Percentiles rank a stretch among this genome's conserved stretches.
Conservation (phyloP, 2,113 vertebrate genomes). For the Pholis gunnellus region DNA sequence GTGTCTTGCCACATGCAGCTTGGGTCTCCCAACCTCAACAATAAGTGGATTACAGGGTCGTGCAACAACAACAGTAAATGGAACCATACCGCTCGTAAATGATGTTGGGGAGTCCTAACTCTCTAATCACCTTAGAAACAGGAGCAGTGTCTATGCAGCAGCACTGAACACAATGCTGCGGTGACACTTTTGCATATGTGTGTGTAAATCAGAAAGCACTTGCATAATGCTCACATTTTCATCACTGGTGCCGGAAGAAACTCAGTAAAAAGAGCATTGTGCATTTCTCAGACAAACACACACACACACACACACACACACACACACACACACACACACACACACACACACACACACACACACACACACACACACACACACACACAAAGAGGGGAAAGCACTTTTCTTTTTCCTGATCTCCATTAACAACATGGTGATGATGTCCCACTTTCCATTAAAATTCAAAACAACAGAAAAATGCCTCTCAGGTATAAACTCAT, state of each 20-base stretch:
- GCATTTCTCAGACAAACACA: not conserved
- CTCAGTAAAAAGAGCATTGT: not conserved
- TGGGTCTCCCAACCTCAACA: constrained; percentile 23
- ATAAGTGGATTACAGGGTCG: constrained; percentile 55
- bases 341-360: no score
- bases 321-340: no score
- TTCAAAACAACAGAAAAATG: constrained; percentile 32
- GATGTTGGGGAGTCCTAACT: constrained; percentile 50
- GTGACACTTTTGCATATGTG: constrained; percentile 13
- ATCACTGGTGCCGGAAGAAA: constrained; percentile 10
- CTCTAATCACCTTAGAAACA: constrained; percentile 58
- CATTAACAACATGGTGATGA: constrained; percentile 18
- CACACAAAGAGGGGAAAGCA: not conserved
- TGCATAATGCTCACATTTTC: not conserved
- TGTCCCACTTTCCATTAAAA: constrained; percentile 40
- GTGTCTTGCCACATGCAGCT: constrained; percentile 13
- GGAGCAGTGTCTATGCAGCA: not conserved
- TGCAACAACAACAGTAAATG: constrained; percentile 40
- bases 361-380: not conserved
- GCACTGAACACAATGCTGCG: constrained; percentile 14
- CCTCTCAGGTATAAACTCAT: constrained; percentile 43
- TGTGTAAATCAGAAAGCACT: constrained; percentile 15
- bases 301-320: not conserved
- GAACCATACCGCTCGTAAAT: constrained; percentile 29
- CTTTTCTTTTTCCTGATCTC: constrained; percentile 21